These are phyloP conservation scores for Aphelinus atriplicis DNA, from an alignment of 1,140 invertebrate species.

Conservation along the genomic window DNA sequence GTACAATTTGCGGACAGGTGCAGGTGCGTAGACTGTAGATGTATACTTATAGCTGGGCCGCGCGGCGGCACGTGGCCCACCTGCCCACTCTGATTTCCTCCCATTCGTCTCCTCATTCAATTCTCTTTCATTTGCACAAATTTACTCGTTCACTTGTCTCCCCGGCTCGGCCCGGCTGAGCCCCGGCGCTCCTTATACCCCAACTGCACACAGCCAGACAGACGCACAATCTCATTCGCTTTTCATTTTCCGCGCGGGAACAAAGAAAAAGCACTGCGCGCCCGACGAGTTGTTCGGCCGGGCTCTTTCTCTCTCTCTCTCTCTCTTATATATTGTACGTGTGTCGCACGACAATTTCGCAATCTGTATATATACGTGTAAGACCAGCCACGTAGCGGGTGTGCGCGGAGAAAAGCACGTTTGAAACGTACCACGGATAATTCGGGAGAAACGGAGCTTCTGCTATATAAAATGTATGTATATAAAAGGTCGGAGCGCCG, in stretches of 20 bases:
- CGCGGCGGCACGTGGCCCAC: neutral
- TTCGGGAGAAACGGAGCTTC: too few species aligned
- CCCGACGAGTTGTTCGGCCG: neutral
- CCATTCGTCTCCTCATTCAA: constrained; percentile 18
- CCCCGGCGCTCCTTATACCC: too few species aligned
- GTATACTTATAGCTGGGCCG: neutral
- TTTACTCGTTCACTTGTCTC: constrained; percentile 34
- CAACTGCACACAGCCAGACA: too few species aligned
- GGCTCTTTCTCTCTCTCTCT: constrained; percentile 21
- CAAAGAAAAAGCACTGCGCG: constrained; percentile 20
- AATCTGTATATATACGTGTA: too few species aligned
- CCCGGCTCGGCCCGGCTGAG: neutral
- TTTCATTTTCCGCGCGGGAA: constrained; percentile 29
- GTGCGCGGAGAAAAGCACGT: too few species aligned
- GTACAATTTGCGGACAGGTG: too few species aligned
- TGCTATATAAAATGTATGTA: too few species aligned
- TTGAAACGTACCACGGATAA: too few species aligned
- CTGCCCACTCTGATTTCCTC: neutral
- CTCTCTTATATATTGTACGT: neutral
- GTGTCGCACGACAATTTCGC: neutral
- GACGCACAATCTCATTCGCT: constrained; percentile 34
- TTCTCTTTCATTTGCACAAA: constrained; percentile 7
- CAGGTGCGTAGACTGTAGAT: neutral
- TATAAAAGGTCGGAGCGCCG: too few species aligned
- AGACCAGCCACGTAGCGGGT: too few species aligned